Percentiles rank a stretch among this genome's conserved stretches.
Evolutionary conservation across 2,113 vertebrate species (phyloP).

Genomic region (Synodontis membranacea): DNA sequence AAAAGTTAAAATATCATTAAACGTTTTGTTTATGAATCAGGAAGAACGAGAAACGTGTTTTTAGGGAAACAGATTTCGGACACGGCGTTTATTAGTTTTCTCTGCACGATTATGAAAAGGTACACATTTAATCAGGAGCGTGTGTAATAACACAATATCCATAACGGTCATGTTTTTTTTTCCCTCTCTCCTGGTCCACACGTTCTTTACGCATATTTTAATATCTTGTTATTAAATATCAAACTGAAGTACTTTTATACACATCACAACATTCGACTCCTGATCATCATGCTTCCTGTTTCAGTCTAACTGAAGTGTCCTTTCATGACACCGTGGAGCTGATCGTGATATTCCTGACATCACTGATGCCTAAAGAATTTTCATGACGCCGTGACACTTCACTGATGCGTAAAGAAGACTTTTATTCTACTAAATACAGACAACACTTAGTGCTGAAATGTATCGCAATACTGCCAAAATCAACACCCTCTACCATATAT

Average conservation of each 20-base stretch:
- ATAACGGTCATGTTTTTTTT: no score
- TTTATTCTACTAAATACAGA: not conserved
- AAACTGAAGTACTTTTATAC: not conserved
- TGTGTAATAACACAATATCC: no score
- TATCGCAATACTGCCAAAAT: not conserved
- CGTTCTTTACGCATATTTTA: no score
- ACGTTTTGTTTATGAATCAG: not conserved
- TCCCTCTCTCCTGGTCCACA: no score
- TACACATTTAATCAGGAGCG: no score
- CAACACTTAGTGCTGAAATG: not conserved
- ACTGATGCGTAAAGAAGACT: not conserved
- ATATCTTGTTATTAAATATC: not conserved
- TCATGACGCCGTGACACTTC: not conserved
- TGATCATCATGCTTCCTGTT: not conserved
- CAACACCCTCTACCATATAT: not conserved
- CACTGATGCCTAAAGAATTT: not conserved
- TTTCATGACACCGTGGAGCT: not conserved
- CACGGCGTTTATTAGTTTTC: no score
- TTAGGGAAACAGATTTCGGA: no score
- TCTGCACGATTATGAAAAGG: no score
- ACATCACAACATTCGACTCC: not conserved
- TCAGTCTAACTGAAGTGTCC: not conserved
- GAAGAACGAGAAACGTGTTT: not conserved
- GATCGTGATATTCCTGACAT: not conserved
- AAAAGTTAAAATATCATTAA: not conserved